phyloP scores from a whole-genome alignment of 2,797 vertebrate species.

The Eurystomus glaucurus region DNA sequence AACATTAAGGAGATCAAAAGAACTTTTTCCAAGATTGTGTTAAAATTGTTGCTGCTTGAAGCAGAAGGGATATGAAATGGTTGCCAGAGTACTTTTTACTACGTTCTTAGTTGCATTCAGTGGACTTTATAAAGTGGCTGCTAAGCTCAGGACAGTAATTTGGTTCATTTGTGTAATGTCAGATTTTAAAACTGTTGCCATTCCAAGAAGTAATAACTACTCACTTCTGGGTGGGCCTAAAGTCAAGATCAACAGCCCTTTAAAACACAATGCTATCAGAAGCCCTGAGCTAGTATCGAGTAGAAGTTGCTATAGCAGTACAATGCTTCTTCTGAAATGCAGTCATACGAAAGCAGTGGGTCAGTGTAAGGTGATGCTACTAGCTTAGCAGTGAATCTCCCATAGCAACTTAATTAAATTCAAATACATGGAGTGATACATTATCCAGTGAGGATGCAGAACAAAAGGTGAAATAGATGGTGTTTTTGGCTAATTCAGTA shows the following conservation, averaged over 20 bases:
- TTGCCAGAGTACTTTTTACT: not conserved
- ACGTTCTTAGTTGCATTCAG: not conserved
- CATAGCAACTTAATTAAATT: constrained; percentile 68
- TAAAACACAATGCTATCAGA: constrained; percentile 7
- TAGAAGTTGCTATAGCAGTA: constrained; percentile 55
- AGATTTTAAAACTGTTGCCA: not conserved
- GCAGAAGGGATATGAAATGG: not conserved
- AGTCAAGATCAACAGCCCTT: constrained; percentile 39
- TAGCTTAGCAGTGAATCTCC: constrained; percentile 37
- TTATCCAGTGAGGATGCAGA: constrained; percentile 1
- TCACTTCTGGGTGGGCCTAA: constrained; percentile 58
- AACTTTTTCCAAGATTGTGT: not conserved
- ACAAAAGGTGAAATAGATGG: not conserved
- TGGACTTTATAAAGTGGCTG: not conserved
- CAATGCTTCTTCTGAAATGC: constrained; percentile 30
- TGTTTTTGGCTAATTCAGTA: not conserved
- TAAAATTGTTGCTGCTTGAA: not conserved
- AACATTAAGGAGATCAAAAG: not conserved
- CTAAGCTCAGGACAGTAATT: not conserved
- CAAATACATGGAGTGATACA: not conserved
- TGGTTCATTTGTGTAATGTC: not conserved
- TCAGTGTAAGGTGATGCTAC: constrained; percentile 55
- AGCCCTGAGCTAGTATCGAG: not conserved
- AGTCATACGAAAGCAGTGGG: not conserved
- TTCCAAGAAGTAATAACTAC: not conserved